Percentiles rank a stretch among this genome's conserved stretches.
Evolutionary conservation across 2,797 vertebrate species (phyloP).

Genomic region (Champsocephalus gunnari): DNA sequence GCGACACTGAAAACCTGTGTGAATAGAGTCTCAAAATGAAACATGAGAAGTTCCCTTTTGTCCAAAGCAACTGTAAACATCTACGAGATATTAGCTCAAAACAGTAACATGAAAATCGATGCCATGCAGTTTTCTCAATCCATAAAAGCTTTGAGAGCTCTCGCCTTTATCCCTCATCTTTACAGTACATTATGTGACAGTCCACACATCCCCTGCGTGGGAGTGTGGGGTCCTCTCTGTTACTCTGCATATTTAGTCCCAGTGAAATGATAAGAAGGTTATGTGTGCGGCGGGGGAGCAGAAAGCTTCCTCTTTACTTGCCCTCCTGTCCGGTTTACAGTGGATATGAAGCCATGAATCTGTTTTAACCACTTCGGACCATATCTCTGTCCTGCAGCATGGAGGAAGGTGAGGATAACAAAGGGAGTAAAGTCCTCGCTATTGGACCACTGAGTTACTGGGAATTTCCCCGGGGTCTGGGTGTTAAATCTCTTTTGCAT

Average conservation of each 20-base stretch:
- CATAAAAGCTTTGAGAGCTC: not conserved
- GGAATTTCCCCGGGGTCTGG: conserved; percentile 21
- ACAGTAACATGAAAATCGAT: not conserved
- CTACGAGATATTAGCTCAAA: conserved; percentile 13
- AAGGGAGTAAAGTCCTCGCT: conserved; percentile 24
- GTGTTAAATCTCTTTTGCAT: conserved; percentile 48
- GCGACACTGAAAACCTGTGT: conserved; percentile 28
- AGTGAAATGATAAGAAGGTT: conserved; percentile 71
- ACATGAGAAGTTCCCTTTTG: conserved; percentile 27
- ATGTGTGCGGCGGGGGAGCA: conserved; percentile 57
- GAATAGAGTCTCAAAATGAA: conserved; percentile 45
- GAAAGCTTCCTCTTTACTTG: conserved; percentile 53
- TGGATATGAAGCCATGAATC: conserved; percentile 41
- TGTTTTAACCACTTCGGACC: conserved; percentile 49
- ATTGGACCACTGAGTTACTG: conserved; percentile 24
- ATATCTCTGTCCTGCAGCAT: conserved; percentile 59
- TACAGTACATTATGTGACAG: conserved; percentile 10
- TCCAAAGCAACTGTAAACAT: conserved; percentile 31
- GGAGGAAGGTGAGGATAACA: conserved; percentile 42
- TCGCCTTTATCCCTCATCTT: conserved; percentile 25
- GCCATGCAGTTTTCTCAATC: conserved; percentile 2
- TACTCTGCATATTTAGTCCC: conserved; percentile 67
- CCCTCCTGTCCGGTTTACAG: conserved; percentile 59
- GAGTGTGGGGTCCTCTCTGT: conserved; percentile 52
- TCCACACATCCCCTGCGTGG: conserved; percentile 23